A percentile compares a stretch with the other conserved stretches of the same genome.
phyloP scores from a whole-genome alignment of 2,888 invertebrate genomes.

The Apamea sordens region DNA sequence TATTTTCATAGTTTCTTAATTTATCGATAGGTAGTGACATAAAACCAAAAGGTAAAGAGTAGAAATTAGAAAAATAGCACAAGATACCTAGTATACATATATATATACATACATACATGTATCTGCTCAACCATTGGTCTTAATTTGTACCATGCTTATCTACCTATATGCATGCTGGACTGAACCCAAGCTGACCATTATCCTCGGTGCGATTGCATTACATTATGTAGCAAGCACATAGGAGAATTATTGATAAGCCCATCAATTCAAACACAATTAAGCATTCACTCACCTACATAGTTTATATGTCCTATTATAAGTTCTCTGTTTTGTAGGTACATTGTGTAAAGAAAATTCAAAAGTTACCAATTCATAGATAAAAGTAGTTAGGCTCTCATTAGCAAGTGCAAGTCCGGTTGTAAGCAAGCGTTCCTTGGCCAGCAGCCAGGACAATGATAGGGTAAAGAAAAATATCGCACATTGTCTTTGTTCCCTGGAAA shows the following conservation, averaged over 20 bases:
- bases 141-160: background rate
- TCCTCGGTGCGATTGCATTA: background rate
- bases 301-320: background rate
- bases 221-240: background rate
- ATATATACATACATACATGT: background rate
- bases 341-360: background rate
- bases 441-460: constrained; percentile 29
- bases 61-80: background rate
- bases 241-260: background rate
- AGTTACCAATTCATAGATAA: constrained; percentile 15
- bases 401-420: constrained; percentile 32
- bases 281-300: background rate
- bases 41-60: background rate
- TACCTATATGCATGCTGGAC: background rate
- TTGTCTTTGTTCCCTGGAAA: background rate
- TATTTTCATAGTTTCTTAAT: background rate
- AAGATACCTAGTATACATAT: background rate
- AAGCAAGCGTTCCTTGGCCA: constrained; percentile 30
- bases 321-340: background rate
- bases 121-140: background rate
- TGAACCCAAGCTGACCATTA: background rate
- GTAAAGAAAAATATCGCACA: constrained; percentile 19
- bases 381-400: constrained; percentile 38
- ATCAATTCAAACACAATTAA: background rate
- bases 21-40: background rate